Percentiles rank a stretch among this genome's conserved stretches.
Evolutionary conservation across 2,888 invertebrate genomes (phyloP).

Genomic region (Baronia brevicornis): DNA sequence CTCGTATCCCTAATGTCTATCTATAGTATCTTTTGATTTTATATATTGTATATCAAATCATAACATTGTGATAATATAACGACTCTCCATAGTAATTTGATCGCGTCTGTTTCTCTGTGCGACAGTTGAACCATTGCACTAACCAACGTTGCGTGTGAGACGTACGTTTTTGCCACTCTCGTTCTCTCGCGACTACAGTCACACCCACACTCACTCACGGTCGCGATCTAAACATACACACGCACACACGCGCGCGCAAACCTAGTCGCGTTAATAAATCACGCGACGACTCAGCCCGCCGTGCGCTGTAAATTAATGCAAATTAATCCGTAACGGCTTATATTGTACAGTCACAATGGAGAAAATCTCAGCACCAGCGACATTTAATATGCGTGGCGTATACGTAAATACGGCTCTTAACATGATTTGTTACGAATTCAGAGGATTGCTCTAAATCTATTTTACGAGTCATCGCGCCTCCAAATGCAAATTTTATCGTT

Average conservation of each 20-base stretch:
- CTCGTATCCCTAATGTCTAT: too few species aligned
- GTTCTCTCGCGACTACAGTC: too few species aligned
- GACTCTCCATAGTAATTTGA: too few species aligned
- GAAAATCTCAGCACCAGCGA: background rate
- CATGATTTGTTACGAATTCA: conserved; percentile 6
- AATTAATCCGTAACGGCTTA: conserved; percentile 4
- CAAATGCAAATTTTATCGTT: conserved; percentile 14
- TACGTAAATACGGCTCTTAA: conserved; percentile 1
- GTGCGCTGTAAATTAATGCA: conserved; percentile 5
- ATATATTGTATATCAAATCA: too few species aligned
- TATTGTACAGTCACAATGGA: too few species aligned
- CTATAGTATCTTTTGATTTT: too few species aligned
- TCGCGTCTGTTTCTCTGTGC: too few species aligned
- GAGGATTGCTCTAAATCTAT: conserved; percentile 5
- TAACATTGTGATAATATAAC: too few species aligned
- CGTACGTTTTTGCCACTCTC: too few species aligned
- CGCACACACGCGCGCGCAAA: conserved; percentile 6
- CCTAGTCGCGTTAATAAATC: conserved; percentile 3
- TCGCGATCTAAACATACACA: conserved; percentile 21
- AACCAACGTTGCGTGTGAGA: too few species aligned
- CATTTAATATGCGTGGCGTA: background rate
- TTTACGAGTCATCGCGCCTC: conserved; percentile 9
- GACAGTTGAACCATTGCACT: too few species aligned
- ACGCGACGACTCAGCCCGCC: conserved; percentile 2
- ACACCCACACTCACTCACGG: too few species aligned